Conservation (phyloP, 2,797 vertebrate genomes). For the Ctenopoma kingsleyae region DNA sequence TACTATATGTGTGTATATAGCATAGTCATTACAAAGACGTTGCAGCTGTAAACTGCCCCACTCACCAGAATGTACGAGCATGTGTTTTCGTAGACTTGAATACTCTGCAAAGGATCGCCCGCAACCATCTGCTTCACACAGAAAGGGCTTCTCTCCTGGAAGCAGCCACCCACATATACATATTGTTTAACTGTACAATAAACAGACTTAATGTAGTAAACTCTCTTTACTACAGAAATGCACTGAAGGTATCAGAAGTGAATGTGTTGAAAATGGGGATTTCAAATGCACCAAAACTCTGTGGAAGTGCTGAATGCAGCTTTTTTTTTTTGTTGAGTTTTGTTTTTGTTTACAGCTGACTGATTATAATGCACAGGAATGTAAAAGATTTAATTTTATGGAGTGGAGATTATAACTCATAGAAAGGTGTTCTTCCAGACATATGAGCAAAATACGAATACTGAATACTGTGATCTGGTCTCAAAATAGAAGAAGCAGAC, state of each 20-base stretch:
- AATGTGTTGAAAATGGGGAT: constrained; percentile 3
- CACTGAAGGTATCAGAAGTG: background rate
- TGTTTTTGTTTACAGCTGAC: constrained; percentile 6
- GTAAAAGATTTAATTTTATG: background rate
- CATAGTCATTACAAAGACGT: background rate
- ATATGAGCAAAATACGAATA: constrained; percentile 27
- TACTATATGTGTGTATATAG: constrained; percentile 5
- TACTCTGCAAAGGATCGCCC: constrained; percentile 98
- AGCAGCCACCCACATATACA: constrained; percentile 43
- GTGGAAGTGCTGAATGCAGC: background rate
- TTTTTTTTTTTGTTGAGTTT: background rate
- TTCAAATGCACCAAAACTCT: background rate
- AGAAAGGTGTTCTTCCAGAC: constrained; percentile 16
- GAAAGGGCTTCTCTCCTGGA: constrained; percentile 96
- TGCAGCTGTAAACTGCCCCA: constrained; percentile 37
- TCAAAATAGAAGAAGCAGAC: constrained; percentile 18
- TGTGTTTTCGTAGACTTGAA: constrained; percentile 98
- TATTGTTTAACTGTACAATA: constrained; percentile 19
- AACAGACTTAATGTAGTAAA: constrained; percentile 31
- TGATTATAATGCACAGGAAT: background rate
- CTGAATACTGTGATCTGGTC: constrained; percentile 15
- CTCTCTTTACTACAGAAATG: constrained; percentile 15
- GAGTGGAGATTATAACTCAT: constrained; percentile 1
- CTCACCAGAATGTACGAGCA: constrained; percentile 98
- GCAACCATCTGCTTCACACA: constrained; percentile 96